Conservation (phyloP, 1,140 invertebrate genomes). For the Hydropsyche tenuis region DNA sequence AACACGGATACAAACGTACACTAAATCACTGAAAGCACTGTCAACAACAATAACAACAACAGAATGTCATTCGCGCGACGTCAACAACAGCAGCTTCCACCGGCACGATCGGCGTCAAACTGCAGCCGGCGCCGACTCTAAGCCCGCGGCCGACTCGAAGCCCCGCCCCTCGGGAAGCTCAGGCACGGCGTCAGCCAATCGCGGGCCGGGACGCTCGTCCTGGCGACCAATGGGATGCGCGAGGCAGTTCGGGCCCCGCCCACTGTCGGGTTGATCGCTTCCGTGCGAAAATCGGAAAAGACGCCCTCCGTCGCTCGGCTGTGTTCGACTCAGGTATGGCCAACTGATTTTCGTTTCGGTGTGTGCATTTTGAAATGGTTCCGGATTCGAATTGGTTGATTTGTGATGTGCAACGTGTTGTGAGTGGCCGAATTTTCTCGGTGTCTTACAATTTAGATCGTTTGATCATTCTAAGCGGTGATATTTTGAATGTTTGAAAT, state of each 20-base stretch:
- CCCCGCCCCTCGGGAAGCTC: constrained; percentile 26
- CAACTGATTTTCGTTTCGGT: too few relatives aligned
- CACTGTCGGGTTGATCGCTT: background rate
- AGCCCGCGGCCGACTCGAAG: constrained; percentile 4
- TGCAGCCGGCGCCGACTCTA: constrained; percentile 34
- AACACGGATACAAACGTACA: too few relatives aligned
- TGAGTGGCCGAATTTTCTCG: too few relatives aligned
- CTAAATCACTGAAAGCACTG: too few relatives aligned
- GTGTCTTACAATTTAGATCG: too few relatives aligned
- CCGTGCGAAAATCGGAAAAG: constrained; percentile 32
- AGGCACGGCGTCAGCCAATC: background rate
- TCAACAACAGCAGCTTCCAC: constrained; percentile 23
- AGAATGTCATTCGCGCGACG: too few relatives aligned
- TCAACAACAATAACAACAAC: too few relatives aligned
- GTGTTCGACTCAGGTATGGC: background rate
- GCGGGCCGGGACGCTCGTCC: background rate
- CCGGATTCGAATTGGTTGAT: too few relatives aligned
- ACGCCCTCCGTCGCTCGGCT: background rate
- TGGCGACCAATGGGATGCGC: constrained; percentile 3
- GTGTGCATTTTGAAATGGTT: too few relatives aligned
- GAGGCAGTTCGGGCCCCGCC: constrained; percentile 22
- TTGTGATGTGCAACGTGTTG: too few relatives aligned
- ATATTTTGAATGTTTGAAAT: too few relatives aligned
- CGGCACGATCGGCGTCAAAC: constrained; percentile 39
- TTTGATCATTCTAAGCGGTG: too few relatives aligned